Evolutionary conservation across 2,888 invertebrate species (phyloP), one percentile per base, ranked within the genome.

Genomic region (Slavum lentiscoides): DNA sequence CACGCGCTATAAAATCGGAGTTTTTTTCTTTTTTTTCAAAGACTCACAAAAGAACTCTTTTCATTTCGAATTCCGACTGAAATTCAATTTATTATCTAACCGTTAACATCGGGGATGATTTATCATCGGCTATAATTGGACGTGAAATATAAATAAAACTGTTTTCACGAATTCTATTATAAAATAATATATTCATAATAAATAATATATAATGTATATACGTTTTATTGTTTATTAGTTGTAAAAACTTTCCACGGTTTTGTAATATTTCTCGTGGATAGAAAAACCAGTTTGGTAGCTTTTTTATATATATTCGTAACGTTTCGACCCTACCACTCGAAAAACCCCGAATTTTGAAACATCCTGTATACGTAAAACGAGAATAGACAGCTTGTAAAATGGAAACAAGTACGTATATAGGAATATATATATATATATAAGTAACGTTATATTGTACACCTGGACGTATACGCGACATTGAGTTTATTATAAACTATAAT

Each of bases 301-400:
- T 74, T 72, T 62, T 17, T 13, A 49, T n/a, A 53, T 53, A 64
- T 53, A 37, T 53, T 7, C n/a, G 74, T 30, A 43, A 74, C n/a
- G 9, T 1, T 61, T 5, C 13, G 13, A 3, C 43, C 30, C 73
- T 49, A 62, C 49, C 73, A 37, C 49, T 53, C n/a, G 62, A 74
- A 53, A 49, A 74, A 53, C 74, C 19, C 17, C 19, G 19, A 74
- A 66, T 74, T 74, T 74, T 74, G 74, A 74, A 55, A 53, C 64
- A 55, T 74, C 53, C 21, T 64, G 53, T 21, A 9, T 53, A 53
- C 21, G 3, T 61, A 17, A 73, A 53, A 74, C 49, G n/a, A 64
- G 74, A 64, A 64, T 21, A 21, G 64, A 37, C 37, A 30, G 19
- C 8, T 49, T 64, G 61, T 64, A 19, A 55, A 74, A 74, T 55